phyloP scores from a whole-genome alignment of 1,140 invertebrate species.

The Achroia grisella region DNA sequence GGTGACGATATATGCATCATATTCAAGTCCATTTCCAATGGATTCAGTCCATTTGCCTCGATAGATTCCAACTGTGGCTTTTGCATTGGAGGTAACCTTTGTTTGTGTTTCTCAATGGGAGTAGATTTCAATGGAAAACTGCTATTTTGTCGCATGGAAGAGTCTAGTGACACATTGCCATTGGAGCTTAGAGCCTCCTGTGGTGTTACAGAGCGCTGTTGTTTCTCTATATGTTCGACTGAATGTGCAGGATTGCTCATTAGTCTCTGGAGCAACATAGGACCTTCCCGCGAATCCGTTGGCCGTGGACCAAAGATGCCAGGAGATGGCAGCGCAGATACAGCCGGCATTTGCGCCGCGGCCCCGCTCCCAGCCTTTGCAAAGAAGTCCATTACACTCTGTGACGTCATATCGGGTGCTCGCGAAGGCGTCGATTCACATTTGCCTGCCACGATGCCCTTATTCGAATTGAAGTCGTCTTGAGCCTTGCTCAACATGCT shows the following conservation, averaged over 20 bases:
- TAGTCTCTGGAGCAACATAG: slow-evolving; percentile 78
- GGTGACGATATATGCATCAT: slow-evolving; percentile 71
- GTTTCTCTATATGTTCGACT: slow-evolving; percentile 91
- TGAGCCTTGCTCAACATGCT: slow-evolving; percentile 93
- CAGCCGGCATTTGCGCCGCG: slow-evolving; percentile 67
- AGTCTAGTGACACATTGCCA: slow-evolving; percentile 51
- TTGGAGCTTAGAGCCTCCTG: slow-evolving; percentile 69
- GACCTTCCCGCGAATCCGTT: slow-evolving; percentile 66
- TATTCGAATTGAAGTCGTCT: slow-evolving; percentile 82
- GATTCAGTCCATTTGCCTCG: slow-evolving; percentile 57
- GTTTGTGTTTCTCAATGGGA: slow-evolving; percentile 55
- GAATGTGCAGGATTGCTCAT: slow-evolving; percentile 88
- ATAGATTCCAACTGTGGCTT: slow-evolving; percentile 36
- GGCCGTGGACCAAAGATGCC: slow-evolving; percentile 67
- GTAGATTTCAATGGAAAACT: slow-evolving; percentile 66
- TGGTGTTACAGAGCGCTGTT: slow-evolving; percentile 83
- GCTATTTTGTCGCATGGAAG: slow-evolving; percentile 41
- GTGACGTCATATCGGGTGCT: slow-evolving; percentile 76
- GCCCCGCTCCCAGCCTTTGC: slow-evolving; percentile 83
- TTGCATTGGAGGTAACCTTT: slow-evolving; percentile 43
- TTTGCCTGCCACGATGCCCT: slow-evolving; percentile 46
- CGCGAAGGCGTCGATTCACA: slow-evolving; percentile 40
- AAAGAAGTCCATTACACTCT: slow-evolving; percentile 90
- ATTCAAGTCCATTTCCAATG: slow-evolving; percentile 71
- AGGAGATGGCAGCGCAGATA: slow-evolving; percentile 69